Conservation (phyloP, 2,113 vertebrate genomes). For the Nothoprocta pentlandii region DNA sequence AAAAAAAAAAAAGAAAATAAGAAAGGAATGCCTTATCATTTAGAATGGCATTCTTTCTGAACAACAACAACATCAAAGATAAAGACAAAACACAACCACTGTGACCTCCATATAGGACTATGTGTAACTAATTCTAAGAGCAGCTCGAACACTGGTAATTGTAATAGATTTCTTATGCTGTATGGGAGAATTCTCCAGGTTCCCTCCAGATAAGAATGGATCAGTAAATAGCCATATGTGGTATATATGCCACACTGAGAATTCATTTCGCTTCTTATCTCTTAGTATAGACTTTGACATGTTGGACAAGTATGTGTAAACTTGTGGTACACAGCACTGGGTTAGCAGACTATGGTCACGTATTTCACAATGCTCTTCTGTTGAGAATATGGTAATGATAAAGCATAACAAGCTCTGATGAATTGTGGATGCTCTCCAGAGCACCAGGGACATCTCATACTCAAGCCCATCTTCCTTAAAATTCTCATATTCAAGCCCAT, state of each 20-base stretch:
- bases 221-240: not conserved
- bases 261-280: not conserved
- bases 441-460: rapidly evolving
- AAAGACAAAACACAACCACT: not conserved
- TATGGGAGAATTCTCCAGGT: not conserved
- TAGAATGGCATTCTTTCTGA: not conserved
- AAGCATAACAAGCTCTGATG: not conserved
- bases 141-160: not conserved
- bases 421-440: not conserved
- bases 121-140: not conserved
- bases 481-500: not conserved
- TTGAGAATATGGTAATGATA: not conserved
- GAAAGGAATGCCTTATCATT: not conserved
- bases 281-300: not conserved
- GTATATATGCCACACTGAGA: no score
- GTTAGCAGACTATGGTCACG: not conserved
- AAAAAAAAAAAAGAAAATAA: no score
- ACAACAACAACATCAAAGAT: not conserved
- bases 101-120: not conserved
- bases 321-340: not conserved
- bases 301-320: not conserved
- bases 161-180: not conserved
- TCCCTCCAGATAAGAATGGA: not conserved
- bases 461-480: not conserved
- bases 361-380: not conserved